Percentiles rank a stretch among this genome's conserved stretches.
These are phyloP conservation scores for Acleris cristana DNA, from an alignment of 2,888 invertebrate genomes.

Conservation along the genomic window DNA sequence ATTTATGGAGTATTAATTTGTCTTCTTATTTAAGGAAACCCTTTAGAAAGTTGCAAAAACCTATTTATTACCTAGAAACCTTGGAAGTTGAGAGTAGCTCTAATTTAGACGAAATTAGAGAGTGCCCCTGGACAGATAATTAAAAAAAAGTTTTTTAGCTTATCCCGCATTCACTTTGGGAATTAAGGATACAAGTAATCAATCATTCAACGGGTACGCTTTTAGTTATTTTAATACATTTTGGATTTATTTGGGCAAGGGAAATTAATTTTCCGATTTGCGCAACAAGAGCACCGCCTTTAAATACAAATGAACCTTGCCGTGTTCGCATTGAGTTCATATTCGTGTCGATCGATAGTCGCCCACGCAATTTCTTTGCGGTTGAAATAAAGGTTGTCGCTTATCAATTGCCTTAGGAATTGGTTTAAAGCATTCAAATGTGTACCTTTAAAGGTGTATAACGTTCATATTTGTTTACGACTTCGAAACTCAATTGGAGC, in stretches of 20 bases:
- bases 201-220: neutral
- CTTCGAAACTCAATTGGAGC: no score
- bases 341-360: constrained; percentile 1
- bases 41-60: no score
- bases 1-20: no score
- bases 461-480: no score
- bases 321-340: neutral
- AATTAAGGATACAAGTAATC: constrained; percentile 1
- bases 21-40: no score
- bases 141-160: neutral
- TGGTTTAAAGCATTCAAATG: neutral
- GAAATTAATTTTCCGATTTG: neutral
- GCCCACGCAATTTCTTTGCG: constrained; percentile 5
- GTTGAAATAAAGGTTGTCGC: constrained; percentile 19
- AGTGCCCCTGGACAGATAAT: constrained; percentile 14
- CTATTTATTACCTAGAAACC: neutral
- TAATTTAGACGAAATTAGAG: constrained; percentile 13
- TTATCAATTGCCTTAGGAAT: neutral
- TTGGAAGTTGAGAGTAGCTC: no score
- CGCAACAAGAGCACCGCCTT: neutral
- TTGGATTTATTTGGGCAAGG: neutral
- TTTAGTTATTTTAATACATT: neutral
- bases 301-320: constrained; percentile 1
- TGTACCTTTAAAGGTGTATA: neutral
- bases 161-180: neutral